These are phyloP conservation scores for Tribolium castaneum DNA, from an alignment of 1,140 invertebrate species.

Conservation along the genomic window DNA sequence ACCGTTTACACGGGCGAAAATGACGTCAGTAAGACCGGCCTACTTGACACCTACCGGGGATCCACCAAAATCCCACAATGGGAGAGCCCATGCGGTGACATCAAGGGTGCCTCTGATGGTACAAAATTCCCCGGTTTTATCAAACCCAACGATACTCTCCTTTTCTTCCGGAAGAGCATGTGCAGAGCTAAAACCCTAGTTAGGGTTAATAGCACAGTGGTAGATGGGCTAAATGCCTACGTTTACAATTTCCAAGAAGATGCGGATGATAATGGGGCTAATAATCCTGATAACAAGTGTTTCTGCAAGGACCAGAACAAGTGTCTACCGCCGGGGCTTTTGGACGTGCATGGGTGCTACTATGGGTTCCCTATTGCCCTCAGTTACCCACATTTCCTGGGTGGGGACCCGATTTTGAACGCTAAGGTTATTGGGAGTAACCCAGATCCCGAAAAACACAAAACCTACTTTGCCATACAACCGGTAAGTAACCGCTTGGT, in stretches of 20 bases:
- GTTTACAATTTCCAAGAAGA: slow-evolving; percentile 79
- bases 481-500: slow-evolving; percentile 71
- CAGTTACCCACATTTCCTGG: slow-evolving; percentile 90
- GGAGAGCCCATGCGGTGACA: slow-evolving; percentile 79
- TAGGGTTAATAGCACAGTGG: slow-evolving; percentile 68
- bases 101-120: slow-evolving; percentile 85
- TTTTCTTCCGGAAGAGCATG: slow-evolving; percentile 85
- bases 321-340: slow-evolving; percentile 77
- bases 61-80: slow-evolving; percentile 79
- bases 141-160: slow-evolving; percentile 73
- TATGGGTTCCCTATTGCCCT: slow-evolving; percentile 87
- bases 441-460: slow-evolving; percentile 76
- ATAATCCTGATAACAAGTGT: slow-evolving; percentile 79
- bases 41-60: slow-evolving; percentile 82
- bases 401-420: slow-evolving; percentile 74
- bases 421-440: slow-evolving; percentile 77
- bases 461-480: slow-evolving; percentile 77
- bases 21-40: slow-evolving; percentile 71
- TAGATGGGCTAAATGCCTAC: slow-evolving; percentile 71
- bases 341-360: slow-evolving; percentile 84
- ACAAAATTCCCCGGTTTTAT: slow-evolving; percentile 82
- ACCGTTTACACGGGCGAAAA: slow-evolving; percentile 81
- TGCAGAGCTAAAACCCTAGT: slow-evolving; percentile 79
- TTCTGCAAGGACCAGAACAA: slow-evolving; percentile 75
- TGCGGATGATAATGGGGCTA: slow-evolving; percentile 79